Base-by-base conservation (phyloP, 2,888 invertebrate genomes). In the Peribatodes rhomboidaria region DNA sequence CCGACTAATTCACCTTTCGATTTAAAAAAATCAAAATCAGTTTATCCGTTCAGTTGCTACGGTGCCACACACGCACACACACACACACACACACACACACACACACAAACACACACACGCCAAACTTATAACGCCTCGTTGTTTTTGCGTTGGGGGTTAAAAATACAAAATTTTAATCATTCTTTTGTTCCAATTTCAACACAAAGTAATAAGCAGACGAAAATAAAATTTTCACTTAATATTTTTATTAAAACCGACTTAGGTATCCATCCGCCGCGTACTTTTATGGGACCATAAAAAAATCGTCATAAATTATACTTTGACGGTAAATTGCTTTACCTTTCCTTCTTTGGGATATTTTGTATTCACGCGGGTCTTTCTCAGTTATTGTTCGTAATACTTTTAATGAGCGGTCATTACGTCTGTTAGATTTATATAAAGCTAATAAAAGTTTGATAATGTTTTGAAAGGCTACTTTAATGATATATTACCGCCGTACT, bases 271-370 rank as follows among this genome's bases (percentile, higher is more conserved):
- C 77, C 74, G 75, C 72, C 64, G 64, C 60, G 65, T 27, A 56
- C 61, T 82, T 86, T 84, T 85, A 84, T 78, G 78, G 71, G 65
- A 65, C 68, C 78, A 78, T 87, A 85, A 87, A 87, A 71, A 71
- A 85, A 82, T 82, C 63, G 79, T 70, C 74, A 83, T 86, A 87
- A 88, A 85, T 88, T 87, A 83, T 77, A 74, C 76, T 78, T 77
- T 74, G 76, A 78, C 76, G 74, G 69, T 72, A 79, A 73, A 80
- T 78, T 78, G 73, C 74, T 70, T 76, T 79, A 77, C 76, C 72
- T 74, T 78, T 76, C 65, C 65, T 70, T 62, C 62, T 63, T 62
- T 67, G 55, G 62, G 70, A 70, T 70, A 75, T 77, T 78, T 82
- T 70, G 73, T 83, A 81, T 83, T 82, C 78, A 72, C 69, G 53